These are phyloP conservation scores for Balearica regulorum DNA, from an alignment of 2,797 vertebrate genomes.

Conservation along the genomic window DNA sequence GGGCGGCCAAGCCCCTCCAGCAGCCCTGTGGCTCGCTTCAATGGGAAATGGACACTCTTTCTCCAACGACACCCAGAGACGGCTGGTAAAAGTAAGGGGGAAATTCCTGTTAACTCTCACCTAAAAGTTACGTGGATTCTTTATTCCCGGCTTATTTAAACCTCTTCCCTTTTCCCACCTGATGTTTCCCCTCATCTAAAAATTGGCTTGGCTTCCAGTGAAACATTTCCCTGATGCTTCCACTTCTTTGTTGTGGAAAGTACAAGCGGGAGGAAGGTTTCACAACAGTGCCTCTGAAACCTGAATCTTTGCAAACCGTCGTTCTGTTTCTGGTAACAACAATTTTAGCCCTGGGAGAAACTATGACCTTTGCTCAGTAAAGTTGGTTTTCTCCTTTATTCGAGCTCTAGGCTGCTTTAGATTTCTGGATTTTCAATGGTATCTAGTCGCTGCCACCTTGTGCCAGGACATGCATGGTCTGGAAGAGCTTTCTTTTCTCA, in stretches of 20 bases:
- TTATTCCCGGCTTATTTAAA: not conserved
- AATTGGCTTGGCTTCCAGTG: not conserved
- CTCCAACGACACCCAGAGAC: not conserved
- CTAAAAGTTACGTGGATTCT: not conserved
- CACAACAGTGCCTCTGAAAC: not conserved
- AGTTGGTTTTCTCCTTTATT: not conserved
- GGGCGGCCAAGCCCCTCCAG: not conserved
- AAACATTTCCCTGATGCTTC: not conserved
- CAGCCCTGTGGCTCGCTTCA: not conserved
- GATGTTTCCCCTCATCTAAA: not conserved
- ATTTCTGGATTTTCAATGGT: not conserved
- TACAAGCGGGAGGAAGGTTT: not conserved
- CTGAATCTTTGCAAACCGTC: not conserved
- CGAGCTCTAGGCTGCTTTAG: not conserved
- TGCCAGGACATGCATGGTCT: not conserved
- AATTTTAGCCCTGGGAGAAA: not conserved
- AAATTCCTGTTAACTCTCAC: not conserved
- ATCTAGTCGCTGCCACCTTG: not conserved
- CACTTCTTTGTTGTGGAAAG: conserved; percentile 19
- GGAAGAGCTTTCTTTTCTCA: not conserved
- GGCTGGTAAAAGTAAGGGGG: not conserved
- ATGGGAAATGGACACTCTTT: not conserved
- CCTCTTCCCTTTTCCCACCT: not conserved
- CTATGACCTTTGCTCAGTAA: not conserved
- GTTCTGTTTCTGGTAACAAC: not conserved